Percentiles rank a stretch among this genome's conserved stretches.
These are phyloP conservation scores for Perodicticus potto DNA, from an alignment of 2,797 vertebrate species.

Conservation along the genomic window DNA sequence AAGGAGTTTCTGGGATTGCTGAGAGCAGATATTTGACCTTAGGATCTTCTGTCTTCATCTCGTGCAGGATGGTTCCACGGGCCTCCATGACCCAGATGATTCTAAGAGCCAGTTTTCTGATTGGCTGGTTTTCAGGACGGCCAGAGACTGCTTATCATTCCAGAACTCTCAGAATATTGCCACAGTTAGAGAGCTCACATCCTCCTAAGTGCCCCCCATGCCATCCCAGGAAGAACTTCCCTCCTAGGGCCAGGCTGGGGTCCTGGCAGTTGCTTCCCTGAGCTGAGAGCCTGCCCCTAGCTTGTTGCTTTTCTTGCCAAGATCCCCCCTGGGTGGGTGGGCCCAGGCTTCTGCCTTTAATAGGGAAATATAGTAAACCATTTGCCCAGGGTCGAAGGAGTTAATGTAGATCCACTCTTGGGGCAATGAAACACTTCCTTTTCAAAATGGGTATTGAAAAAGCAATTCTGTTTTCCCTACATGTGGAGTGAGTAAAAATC, in stretches of 20 bases:
- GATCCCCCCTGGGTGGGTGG: background rate
- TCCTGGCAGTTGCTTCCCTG: background rate
- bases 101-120: background rate
- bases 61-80: background rate
- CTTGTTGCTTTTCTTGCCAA: background rate
- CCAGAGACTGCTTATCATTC: background rate
- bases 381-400: slow-evolving; percentile 1
- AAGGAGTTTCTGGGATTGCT: background rate
- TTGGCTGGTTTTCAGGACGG: background rate
- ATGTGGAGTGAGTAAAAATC: slow-evolving; percentile 69
- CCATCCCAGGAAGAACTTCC: background rate
- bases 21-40: background rate
- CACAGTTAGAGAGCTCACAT: background rate
- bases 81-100: background rate
- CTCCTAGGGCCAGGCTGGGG: background rate
- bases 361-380: background rate
- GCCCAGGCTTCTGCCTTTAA: background rate
- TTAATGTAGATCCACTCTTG: slow-evolving; percentile 35
- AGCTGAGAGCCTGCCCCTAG: background rate
- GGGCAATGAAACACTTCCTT: slow-evolving; percentile 66
- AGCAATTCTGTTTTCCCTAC: slow-evolving; percentile 71
- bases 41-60: background rate
- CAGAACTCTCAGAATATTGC: background rate
- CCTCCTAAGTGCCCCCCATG: background rate
- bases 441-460: slow-evolving; percentile 72